These are phyloP conservation scores for Porphyrio hochstetteri DNA, from an alignment of 2,113 vertebrate species.

Conservation along the genomic window DNA sequence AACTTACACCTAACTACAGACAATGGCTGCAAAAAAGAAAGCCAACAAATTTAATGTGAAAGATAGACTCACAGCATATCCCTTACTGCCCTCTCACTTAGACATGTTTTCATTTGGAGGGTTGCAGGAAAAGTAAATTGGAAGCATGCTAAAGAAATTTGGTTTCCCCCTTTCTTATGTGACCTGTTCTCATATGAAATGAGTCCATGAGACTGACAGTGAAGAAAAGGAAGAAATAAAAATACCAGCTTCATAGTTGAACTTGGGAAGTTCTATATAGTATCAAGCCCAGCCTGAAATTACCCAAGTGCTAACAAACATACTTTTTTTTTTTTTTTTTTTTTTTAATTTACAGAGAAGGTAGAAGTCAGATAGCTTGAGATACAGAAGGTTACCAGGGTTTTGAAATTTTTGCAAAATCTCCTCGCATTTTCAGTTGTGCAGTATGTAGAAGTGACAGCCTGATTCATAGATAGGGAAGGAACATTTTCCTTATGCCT, in stretches of 20 bases:
- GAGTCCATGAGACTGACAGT: neutral
- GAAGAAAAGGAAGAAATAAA: neutral
- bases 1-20: neutral
- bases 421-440: neutral
- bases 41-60: neutral
- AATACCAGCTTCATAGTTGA: neutral
- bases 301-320: fast-evolving
- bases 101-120: neutral
- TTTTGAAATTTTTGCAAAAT: neutral
- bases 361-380: neutral
- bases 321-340: neutral
- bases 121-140: neutral
- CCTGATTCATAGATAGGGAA: neutral
- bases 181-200: neutral
- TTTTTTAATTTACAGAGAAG: neutral
- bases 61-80: neutral
- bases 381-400: neutral
- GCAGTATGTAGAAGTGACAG: neutral
- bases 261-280: fast-evolving
- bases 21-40: neutral
- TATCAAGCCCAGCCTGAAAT: neutral
- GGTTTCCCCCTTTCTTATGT: neutral
- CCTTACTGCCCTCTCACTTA: neutral
- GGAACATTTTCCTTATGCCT: neutral
- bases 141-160: neutral